Conservation (phyloP, 2,888 invertebrate genomes). For the Brachyopa scutellaris region DNA sequence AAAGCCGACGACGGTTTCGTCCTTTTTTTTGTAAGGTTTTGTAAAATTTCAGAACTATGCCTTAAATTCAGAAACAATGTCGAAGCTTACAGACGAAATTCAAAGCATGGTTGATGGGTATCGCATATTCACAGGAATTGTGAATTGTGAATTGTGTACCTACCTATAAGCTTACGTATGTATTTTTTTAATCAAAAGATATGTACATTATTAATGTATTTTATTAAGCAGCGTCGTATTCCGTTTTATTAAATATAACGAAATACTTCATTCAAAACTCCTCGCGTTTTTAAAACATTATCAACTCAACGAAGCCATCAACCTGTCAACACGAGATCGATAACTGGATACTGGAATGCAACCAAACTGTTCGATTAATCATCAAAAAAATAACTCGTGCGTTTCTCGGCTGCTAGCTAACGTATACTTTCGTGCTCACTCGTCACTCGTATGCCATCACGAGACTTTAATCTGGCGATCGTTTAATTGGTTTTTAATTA, state of each 20-base stretch:
- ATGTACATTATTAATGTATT: too few species aligned
- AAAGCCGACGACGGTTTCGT: too few species aligned
- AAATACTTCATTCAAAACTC: background rate
- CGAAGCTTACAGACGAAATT: too few species aligned
- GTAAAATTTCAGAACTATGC: too few species aligned
- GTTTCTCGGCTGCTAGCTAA: background rate
- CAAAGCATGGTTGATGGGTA: too few species aligned
- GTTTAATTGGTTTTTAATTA: conserved; percentile 30
- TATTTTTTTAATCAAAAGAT: too few species aligned
- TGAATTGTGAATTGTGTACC: too few species aligned
- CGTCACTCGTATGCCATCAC: conserved; percentile 22
- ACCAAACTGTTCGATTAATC: conserved; percentile 36
- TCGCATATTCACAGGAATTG: too few species aligned
- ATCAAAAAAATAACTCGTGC: conserved; percentile 6
- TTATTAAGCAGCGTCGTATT: too few species aligned
- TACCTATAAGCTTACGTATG: too few species aligned
- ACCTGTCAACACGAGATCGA: conserved; percentile 9
- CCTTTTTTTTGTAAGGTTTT: too few species aligned
- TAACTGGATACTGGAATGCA: background rate
- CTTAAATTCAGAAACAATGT: too few species aligned
- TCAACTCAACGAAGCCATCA: conserved; percentile 19
- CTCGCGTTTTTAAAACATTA: background rate
- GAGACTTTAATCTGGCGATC: conserved; percentile 30
- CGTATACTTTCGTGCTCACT: conserved; percentile 2
- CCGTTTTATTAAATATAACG: conserved; percentile 5